Evolutionary conservation across 1,140 invertebrate genomes (phyloP).

Genomic region (Drosophila truncata): DNA sequence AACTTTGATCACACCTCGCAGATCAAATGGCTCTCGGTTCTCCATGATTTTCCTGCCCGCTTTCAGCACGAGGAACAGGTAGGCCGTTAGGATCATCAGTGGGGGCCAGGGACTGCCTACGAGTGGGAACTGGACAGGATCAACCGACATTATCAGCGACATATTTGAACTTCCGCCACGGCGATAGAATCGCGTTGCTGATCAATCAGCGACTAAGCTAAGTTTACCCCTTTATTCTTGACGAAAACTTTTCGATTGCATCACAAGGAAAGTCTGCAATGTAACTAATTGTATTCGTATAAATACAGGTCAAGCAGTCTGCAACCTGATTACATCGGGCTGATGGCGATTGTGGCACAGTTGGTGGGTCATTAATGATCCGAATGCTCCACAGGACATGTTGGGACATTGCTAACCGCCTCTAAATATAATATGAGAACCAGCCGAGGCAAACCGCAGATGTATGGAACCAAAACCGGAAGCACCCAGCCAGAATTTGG

Average conservation of each 20-base stretch:
- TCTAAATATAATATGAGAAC: no score
- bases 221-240: neutral
- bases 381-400: no score
- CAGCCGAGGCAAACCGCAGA: no score
- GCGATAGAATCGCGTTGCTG: neutral
- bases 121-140: conserved; percentile 86
- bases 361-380: no score
- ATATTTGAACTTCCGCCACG: conserved; percentile 1
- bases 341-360: no score
- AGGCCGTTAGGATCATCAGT: conserved; percentile 88
- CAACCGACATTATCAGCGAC: conserved; percentile 7
- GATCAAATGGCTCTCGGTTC: conserved; percentile 91
- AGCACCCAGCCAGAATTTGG: no score
- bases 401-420: no score
- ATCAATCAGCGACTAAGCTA: neutral
- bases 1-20: conserved; percentile 89
- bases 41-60: conserved; percentile 92
- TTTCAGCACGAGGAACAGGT: conserved; percentile 88
- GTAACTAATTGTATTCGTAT: no score
- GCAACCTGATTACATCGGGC: no score
- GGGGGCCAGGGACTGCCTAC: conserved; percentile 91
- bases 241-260: conserved; percentile 9
- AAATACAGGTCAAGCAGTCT: no score
- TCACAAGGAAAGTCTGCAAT: no score
- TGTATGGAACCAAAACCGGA: no score